Base-by-base conservation (phyloP, 2,888 invertebrate species). In the Apamea crenata region DNA sequence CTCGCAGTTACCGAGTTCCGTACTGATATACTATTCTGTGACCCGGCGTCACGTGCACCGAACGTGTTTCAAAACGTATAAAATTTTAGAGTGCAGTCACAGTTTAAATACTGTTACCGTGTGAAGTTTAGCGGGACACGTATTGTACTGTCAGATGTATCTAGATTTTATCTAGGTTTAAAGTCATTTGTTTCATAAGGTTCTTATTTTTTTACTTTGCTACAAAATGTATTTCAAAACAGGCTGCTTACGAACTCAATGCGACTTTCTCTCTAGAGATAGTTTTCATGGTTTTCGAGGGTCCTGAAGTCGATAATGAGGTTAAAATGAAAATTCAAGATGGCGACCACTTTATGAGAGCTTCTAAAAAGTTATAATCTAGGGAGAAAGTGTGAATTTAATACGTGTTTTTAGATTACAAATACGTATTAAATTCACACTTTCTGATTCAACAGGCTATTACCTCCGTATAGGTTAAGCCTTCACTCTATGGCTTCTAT, bases 41-140 rank as follows among this genome's bases (percentile, higher is more conserved):
- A 56, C 14, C 53, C 1, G 21, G 59, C 59, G 65, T 84, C 82
- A 84, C 85, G 85, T 83, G 85, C 67, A 7, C 21, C 32, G 56
- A 53, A 84, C 85, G 70, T 84, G 74, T 80, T 84, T 56, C 25
- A 70, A 71, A 71, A 84, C n/a, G 66, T 80, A 18, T 68, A 84
- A 29, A 82, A 80, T 69, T 84, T 73, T 72, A 69, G 50, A 80
- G 80, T 84, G 68, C 61, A 70, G 67, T 83, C 71, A 65, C 67
- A 77, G 83, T 66, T 83, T 83, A 83, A 76, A 77, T 77, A 47
- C 80, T 56, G 56, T 72, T 68, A 69, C 44, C 44, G 12, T 44
- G 47, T 79, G 32, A 59, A 69, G 21, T 84, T 82, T 65, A 59
- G 29, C 10, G 21, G 25, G 4, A 78, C 61, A 78, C 63, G 36